These are phyloP conservation scores for Phocoena phocoena DNA, from an alignment of 2,113 vertebrate species.

Conservation along the genomic window DNA sequence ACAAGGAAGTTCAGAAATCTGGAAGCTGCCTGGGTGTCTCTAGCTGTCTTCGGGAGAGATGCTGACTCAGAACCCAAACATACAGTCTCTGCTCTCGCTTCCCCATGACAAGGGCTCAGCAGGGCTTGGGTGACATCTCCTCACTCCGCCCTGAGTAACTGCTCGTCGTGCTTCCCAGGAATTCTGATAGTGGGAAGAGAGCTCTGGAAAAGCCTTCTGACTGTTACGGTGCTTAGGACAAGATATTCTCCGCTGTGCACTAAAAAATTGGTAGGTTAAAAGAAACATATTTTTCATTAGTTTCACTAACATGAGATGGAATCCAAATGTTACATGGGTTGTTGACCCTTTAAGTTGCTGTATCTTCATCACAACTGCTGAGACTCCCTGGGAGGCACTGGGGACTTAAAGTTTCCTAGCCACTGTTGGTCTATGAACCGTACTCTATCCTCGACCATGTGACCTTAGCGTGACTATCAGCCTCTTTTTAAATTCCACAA, in stretches of 20 bases:
- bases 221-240: no score
- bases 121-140: fast-evolving
- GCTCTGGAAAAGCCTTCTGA: no score
- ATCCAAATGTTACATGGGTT: neutral
- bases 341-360: neutral
- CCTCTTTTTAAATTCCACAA: neutral
- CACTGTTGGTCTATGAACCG: fast-evolving
- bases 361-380: neutral
- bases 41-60: fast-evolving
- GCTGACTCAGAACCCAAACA: neutral
- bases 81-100: neutral
- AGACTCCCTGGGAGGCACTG: no score
- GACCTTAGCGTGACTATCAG: no score
- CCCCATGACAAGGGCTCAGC: neutral
- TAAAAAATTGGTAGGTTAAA: neutral
- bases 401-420: no score
- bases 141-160: neutral
- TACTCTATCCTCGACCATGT: neutral
- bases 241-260: neutral
- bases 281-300: neutral
- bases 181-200: neutral
- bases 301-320: neutral
- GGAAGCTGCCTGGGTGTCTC: neutral
- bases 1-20: neutral
- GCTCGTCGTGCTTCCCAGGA: neutral